Base-by-base conservation (phyloP, 2,888 invertebrate genomes). In the Nomada flava region DNA sequence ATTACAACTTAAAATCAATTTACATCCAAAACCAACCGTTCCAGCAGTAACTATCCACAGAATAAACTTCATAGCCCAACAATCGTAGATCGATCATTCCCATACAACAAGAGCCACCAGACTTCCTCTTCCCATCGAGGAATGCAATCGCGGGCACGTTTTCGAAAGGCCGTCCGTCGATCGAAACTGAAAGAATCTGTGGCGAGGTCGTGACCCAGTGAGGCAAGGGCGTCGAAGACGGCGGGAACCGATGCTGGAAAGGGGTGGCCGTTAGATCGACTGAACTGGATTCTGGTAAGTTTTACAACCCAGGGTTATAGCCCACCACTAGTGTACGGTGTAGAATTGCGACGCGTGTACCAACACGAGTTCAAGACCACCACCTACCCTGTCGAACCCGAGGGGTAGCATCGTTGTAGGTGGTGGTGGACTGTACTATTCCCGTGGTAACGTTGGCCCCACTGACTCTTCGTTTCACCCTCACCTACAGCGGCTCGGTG, bases 291-390 rank as follows among this genome's bases (percentile, higher is more conserved):
- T 80, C 82, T 76, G 74, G 88, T 84, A 80, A 86, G 87, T 89
- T 90, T 91, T 89, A 89, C 89, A 89, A 76, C 85, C 75, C 82
- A 78, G 86, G 87, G 84, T 90, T 91, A 87, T 86, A 84, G 88
- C 83, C 84, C 73, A 75, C 74, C 36, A 77, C 76, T 50, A 77
- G 64, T n/a, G 52, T 50, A 23, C 47, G 63, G 23, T 65, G 62
- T 69, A 59, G 72, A 62, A 85, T 80, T 83, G 79, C 83, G 69
- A 78, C 69, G 74, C 79, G 72, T 79, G 75, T 60, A 86, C 64
- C 72, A 69, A 78, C 84, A 79, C 76, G 63, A 79, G 75, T 59
- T 70, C 79, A 53, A 53, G 52, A 76, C 71, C 70, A 57, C 75
- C 82, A 75, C 74, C 82, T 78, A 89, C 80, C 76, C 69, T 36